phyloP scores from a whole-genome alignment of 92 coral and sea anemone species.

The Isaurus tuberculatus region DNA sequence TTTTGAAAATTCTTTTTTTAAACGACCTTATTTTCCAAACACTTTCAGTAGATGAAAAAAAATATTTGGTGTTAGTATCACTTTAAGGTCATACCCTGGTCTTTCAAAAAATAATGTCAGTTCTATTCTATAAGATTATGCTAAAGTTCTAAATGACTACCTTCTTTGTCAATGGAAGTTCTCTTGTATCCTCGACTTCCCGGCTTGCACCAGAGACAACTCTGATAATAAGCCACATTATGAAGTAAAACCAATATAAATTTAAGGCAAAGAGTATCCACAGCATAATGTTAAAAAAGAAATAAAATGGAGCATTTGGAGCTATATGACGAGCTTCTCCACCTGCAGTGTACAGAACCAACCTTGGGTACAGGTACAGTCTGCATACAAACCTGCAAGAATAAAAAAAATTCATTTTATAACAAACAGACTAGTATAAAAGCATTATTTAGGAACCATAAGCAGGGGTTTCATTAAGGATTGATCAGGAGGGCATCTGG shows the following conservation, averaged over 20 bases:
- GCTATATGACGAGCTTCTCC: constrained; percentile 30
- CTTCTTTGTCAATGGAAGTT: constrained; percentile 61
- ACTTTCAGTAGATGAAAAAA: too few relatives aligned
- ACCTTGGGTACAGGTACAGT: constrained; percentile 83
- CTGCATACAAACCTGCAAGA: constrained; percentile 83
- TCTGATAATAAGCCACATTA: constrained; percentile 83
- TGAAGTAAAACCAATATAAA: constrained; percentile 91
- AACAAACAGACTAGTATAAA: neutral
- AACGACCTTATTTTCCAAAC: too few relatives aligned
- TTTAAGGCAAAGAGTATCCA: constrained; percentile 87
- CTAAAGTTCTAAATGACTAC: neutral
- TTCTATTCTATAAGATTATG: too few relatives aligned
- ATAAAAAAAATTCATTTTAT: neutral
- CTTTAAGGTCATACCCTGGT: too few relatives aligned
- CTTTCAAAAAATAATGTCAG: too few relatives aligned
- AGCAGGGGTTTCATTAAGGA: too few relatives aligned
- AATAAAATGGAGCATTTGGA: constrained; percentile 85
- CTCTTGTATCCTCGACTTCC: constrained; percentile 87
- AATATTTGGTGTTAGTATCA: too few relatives aligned
- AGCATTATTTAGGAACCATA: too few relatives aligned
- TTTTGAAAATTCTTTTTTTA: too few relatives aligned
- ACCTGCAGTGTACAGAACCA: constrained; percentile 79
- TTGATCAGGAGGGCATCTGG: too few relatives aligned
- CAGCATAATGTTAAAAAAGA: constrained; percentile 89
- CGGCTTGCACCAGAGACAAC: constrained; percentile 77